A percentile compares a stretch with the other conserved stretches of the same genome.
Conservation (phyloP, 35 echinoderm and acorn worm genomes). For the Lytechinus variegatus region DNA sequence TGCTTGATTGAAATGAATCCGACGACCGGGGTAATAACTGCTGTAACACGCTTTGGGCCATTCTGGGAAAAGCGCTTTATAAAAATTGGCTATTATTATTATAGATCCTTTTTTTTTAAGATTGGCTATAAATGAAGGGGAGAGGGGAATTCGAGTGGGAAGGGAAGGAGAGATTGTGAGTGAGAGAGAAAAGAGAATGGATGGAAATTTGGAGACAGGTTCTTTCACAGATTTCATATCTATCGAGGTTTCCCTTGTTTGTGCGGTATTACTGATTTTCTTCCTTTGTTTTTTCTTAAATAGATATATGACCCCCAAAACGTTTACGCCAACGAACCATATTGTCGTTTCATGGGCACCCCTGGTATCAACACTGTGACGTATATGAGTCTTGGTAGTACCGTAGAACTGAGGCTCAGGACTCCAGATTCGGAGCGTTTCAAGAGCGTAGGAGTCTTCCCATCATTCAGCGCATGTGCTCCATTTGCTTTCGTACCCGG, state of each 20-base stretch:
- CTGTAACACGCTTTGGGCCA: too few relatives aligned
- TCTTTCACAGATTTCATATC: too few relatives aligned
- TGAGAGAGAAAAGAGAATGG: too few relatives aligned
- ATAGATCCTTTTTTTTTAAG: too few relatives aligned
- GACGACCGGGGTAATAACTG: too few relatives aligned
- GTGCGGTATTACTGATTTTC: too few relatives aligned
- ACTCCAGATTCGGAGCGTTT: not conserved
- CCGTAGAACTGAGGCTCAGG: not conserved
- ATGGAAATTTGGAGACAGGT: too few relatives aligned
- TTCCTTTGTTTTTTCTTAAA: not conserved
- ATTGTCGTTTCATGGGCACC: not conserved
- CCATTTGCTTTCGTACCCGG: slow-evolving; percentile 7
- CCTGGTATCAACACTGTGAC: not conserved
- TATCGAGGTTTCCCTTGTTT: too few relatives aligned
- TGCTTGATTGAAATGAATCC: too few relatives aligned
- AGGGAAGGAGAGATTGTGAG: not conserved
- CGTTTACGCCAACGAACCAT: slow-evolving; percentile 17
- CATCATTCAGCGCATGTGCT: slow-evolving; percentile 13
- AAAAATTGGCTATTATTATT: too few relatives aligned
- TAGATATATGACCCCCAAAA: not conserved
- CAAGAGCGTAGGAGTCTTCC: not conserved
- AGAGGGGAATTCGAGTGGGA: not conserved
- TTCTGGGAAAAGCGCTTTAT: too few relatives aligned
- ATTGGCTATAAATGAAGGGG: too few relatives aligned
- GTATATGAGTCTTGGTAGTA: slow-evolving; percentile 21